Evolutionary conservation across 2,888 invertebrate genomes (phyloP), one percentile per base, ranked within the genome.

Genomic region (Andrena camellia): DNA sequence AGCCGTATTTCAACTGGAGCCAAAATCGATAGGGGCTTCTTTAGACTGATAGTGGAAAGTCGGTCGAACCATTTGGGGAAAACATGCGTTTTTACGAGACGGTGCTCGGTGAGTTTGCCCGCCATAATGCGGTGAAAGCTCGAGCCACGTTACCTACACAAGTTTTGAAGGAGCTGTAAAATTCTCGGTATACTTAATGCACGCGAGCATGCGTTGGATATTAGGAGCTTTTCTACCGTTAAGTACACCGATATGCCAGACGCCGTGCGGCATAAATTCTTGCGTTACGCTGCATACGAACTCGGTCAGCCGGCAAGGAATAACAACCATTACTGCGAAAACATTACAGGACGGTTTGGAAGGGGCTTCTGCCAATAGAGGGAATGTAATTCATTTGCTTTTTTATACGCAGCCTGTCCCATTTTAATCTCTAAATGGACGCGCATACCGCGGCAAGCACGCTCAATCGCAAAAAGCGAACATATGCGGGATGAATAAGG

Each of bases 21-120:
- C 80, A 86, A 85, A 89, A 89, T 89, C 88, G 81, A 89, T 89
- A 82, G 72, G 75, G 48, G 57, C 62, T 66, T 63, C 64, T 78
- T 54, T 67, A 63, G 66, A 67, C 72, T 57, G 69, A 81, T 72
- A 60, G 73, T 13, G 70, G 66, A 81, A 81, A 77, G 75, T 81
- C 78, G 72, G 50, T 68, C 50, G 63, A 85, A 67, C 33, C 50
- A 57, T 67, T 75, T 52, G 10, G 26, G 67, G 33, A 57, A 77
- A 68, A 54, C 81, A 83, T 84, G 31, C 71, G 54, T 42, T 52
- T 26, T 10, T 29, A n/a, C 31, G 23, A 26, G 8, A 59, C 17
- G 20, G 5, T 35, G 20, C 50, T 35, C 23, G 7, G n/a, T 17
- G 42, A 33, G 50, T 60, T 33, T 7, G 5, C n/a, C 10, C 54